These are phyloP conservation scores for Ctenopoma multispine DNA, from an alignment of 2,797 vertebrate species.

Conservation along the genomic window DNA sequence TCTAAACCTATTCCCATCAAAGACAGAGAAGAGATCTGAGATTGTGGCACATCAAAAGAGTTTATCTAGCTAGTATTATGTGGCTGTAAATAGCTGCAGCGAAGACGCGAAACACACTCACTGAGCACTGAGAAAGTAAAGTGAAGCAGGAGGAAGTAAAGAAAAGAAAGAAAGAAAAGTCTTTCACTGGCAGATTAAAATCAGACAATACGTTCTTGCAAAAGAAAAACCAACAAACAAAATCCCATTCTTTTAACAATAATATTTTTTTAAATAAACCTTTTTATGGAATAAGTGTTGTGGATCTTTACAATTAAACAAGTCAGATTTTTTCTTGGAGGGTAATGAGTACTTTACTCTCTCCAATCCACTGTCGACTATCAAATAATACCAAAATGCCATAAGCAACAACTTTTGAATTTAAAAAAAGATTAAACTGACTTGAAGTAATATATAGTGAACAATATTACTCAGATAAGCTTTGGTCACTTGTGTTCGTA, in stretches of 20 bases:
- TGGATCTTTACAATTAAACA: neutral
- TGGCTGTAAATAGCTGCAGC: constrained; percentile 80
- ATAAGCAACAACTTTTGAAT: neutral
- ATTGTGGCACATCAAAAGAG: constrained; percentile 79
- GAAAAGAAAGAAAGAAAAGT: neutral
- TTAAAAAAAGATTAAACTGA: neutral
- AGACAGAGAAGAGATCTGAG: constrained; percentile 70
- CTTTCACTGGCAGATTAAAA: neutral
- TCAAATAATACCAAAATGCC: neutral
- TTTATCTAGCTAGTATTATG: constrained; percentile 74
- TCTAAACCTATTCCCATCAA: constrained; percentile 79
- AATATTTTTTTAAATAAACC: too few relatives aligned
- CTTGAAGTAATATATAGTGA: too few relatives aligned
- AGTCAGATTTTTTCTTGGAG: neutral
- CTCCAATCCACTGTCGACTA: neutral
- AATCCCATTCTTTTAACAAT: neutral
- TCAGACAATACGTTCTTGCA: neutral
- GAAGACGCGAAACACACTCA: constrained; percentile 57
- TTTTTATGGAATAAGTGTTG: neutral
- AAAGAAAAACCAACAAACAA: constrained; percentile 10
- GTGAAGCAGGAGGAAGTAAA: constrained; percentile 15
- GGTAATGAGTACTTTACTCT: neutral
- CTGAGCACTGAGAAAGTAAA: constrained; percentile 39
- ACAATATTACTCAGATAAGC: too few relatives aligned
- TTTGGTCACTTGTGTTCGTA: neutral